phyloP scores from a whole-genome alignment of 2,113 vertebrate genomes.

The Paedocypris sp. region DNA sequence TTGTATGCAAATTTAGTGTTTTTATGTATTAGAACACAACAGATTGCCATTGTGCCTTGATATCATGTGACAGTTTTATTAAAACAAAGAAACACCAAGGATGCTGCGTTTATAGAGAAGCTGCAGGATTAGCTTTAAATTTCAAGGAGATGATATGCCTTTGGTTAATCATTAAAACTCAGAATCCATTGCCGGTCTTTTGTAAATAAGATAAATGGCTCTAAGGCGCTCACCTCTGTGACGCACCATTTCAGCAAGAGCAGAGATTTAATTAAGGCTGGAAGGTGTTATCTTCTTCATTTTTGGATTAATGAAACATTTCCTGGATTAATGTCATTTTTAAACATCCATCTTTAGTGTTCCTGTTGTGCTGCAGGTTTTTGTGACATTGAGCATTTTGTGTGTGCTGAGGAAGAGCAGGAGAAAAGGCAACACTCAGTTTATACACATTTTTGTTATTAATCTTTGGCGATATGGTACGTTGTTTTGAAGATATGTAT shows the following conservation, averaged over 20 bases:
- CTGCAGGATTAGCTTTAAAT: constrained; percentile 16
- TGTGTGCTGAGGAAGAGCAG: not conserved
- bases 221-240: constrained; percentile 42
- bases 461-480: too few species aligned
- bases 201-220: constrained; percentile 70
- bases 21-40: not conserved
- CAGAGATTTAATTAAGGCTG: constrained; percentile 44
- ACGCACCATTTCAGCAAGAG: constrained; percentile 39
- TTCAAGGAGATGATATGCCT: constrained; percentile 45
- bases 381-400: not conserved
- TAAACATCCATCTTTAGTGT: not conserved
- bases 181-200: constrained; percentile 59
- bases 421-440: not conserved
- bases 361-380: not conserved
- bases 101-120: not conserved
- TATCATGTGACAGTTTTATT: too few species aligned
- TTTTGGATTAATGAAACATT: constrained; percentile 12
- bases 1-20: too few species aligned
- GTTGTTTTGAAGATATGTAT: constrained; percentile 4
- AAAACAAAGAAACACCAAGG: not conserved
- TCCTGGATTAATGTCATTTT: not conserved
- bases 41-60: too few species aligned
- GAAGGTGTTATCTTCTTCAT: constrained; percentile 15
- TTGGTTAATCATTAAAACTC: constrained; percentile 75
- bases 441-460: not conserved